Evolutionary conservation across 2,113 vertebrate genomes (phyloP).

Genomic region (Chloroceryle aenea): DNA sequence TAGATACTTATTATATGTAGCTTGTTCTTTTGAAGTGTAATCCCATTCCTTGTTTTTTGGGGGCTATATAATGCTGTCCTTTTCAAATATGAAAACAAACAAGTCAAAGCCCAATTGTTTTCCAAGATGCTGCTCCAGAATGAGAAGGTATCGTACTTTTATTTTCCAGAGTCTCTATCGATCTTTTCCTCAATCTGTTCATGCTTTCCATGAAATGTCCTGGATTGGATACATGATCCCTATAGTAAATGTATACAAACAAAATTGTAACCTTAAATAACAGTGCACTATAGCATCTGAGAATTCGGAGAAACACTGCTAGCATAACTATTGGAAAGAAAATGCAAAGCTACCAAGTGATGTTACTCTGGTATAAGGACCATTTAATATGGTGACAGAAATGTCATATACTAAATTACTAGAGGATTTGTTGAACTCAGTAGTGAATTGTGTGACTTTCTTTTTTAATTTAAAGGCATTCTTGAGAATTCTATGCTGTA

Average conservation of each 20-base stretch:
- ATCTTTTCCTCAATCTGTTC: background rate
- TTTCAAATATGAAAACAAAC: background rate
- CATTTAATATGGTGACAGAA: background rate
- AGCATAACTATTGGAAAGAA: background rate
- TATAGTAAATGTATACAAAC: background rate
- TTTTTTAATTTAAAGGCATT: background rate
- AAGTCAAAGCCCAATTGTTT: background rate
- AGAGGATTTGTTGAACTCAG: background rate
- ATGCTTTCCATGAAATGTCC: background rate
- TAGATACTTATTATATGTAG: background rate
- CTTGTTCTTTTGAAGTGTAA: background rate
- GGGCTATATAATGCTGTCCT: background rate
- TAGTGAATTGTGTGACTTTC: background rate
- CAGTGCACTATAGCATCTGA: background rate
- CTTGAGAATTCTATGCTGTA: background rate
- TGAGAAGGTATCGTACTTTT: background rate
- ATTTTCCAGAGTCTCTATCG: background rate
- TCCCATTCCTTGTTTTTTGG: background rate
- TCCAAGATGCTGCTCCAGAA: background rate
- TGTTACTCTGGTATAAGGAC: background rate
- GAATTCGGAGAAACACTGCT: background rate
- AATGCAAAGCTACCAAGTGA: background rate
- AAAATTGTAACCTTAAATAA: background rate
- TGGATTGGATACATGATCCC: background rate
- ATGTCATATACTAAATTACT: background rate